Conservation (phyloP, 1,140 invertebrate species). For the honey bee (Apis mellifera) region DNA sequence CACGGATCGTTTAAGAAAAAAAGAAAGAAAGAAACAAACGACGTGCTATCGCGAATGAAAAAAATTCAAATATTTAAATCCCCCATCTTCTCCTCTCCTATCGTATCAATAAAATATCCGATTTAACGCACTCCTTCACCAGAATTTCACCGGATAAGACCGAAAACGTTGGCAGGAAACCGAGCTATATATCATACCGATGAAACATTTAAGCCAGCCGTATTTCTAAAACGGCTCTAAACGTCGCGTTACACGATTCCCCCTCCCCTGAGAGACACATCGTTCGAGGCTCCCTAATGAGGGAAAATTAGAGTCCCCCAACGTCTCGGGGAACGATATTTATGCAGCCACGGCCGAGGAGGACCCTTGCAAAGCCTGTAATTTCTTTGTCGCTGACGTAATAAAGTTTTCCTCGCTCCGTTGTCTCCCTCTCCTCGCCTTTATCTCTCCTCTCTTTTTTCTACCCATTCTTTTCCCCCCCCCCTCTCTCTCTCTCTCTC, state of each 20-base stretch:
- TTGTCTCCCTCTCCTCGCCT: constrained; percentile 13
- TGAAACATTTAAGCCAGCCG: background rate
- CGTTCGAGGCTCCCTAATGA: constrained; percentile 18
- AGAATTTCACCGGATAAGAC: background rate
- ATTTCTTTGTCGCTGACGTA: constrained; percentile 44
- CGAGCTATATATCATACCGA: background rate
- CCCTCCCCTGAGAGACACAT: background rate
- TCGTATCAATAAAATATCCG: too few relatives aligned
- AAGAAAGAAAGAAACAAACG: too few relatives aligned
- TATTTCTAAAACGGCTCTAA: background rate
- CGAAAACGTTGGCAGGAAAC: background rate
- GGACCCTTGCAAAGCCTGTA: constrained; percentile 14
- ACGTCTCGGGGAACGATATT: constrained; percentile 11
- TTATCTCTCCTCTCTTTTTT: background rate
- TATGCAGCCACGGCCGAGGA: constrained; percentile 1
- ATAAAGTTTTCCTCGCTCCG: constrained; percentile 42
- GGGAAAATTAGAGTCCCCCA: constrained; percentile 19
- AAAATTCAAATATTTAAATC: too few relatives aligned
- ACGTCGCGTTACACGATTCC: background rate
- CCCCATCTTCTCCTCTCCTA: too few relatives aligned
- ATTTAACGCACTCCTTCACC: too few relatives aligned
- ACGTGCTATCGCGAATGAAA: too few relatives aligned
- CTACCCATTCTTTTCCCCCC: too few relatives aligned
- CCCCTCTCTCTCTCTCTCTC: background rate
- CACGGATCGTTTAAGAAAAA: too few relatives aligned